Evolutionary conservation across 2,797 vertebrate genomes (phyloP), one percentile per base, ranked within the genome.

Genomic region (Xiphorhynchus erythropygius): DNA sequence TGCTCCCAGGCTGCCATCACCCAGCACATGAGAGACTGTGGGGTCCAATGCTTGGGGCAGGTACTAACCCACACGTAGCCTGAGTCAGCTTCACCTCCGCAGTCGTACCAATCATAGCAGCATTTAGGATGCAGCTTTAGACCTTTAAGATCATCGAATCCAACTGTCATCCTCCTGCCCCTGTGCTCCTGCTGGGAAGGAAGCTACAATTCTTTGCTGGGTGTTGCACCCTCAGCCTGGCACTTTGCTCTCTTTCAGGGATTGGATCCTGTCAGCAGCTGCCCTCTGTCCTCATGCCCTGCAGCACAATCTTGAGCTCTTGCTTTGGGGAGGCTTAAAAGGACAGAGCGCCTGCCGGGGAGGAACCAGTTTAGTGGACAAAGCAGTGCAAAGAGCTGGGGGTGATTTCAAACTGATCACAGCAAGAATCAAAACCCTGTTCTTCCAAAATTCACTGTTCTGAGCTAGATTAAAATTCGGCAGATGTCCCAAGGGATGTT

Each of bases 271-370:
- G 22, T 23, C 3, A 7, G 60, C 53, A 57, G 57, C 50, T 64
- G 62, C 41, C 53, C 70, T 52, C 41, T 0, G 0, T 37, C 52
- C 5, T 2, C 55, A 4, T 1, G 17, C 8, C 19, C 5, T 7
- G 70, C 35, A 55, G n/a, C 55, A 68, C 1, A 0, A 6, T 27
- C 13, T 3, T 3, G 30, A 82, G 50, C n/a, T 46, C 67, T 47
- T 57, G 19, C 41, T 88, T 68, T 68, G 44, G 5, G 0, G 60
- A 80, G 50, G 22, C 24, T 77, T 44, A 46, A 67, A 74, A 92
- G 25, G 32, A 82, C 55, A 56, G 23, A 65, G 33, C 0, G 0
- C 0, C 0, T 8, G 3, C 0, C 0, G 5, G 8, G 39, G 14
- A 32, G 25, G 32, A 70, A 47, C 5, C 22, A 19, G 32, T 14